Base-by-base conservation (phyloP, 2,888 invertebrate species). In the Agriopis marginaria region DNA sequence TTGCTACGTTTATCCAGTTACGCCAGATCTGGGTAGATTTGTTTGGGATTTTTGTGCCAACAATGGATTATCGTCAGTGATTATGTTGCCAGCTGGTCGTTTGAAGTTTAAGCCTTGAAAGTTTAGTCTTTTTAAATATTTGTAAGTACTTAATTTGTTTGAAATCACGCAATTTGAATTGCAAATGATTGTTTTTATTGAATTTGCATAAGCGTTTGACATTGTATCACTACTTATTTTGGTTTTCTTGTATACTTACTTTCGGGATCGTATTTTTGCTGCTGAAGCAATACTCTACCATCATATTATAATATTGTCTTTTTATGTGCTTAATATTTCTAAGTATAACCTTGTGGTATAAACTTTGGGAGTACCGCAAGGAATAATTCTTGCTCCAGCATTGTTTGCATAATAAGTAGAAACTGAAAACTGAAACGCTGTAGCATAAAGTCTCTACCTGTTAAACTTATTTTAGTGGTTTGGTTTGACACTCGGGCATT, bases 1-100 rank as follows among this genome's bases (percentile, higher is more conserved):
- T 14, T 14, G 47, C 49, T 50, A 67, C 53, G 54, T 60, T 60
- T 42, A 12, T 53, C 44, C 59, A 59, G 59, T 63, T 49, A 39
- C 17, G 39, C 40, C 42, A 23, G 7, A 17, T 59, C 32, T n/a
- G 50, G 32, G 60, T 23, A 45, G n/a, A 55, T 58, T 67, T 67
- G 51, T 67, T 62, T 66, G 7, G 17, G 56, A 17, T 62, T 51
- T 62, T 67, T 67, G 39, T 45, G 42, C 56, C 14, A 50, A 51
- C 17, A 42, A 51, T 49, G 50, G 50, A 40, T 60, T 39, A 49
- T 23, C 8, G 39, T 7, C 59, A 39, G n/a, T 14, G 8, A 11
- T 23, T 14, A 56, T 55, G 2, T 10, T 40, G 40, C 40, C 12
- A 60, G 47, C 49, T 17, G 58, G 14, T 39, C 17, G 47, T 23